Base-by-base conservation (phyloP, 2,797 vertebrate species). In the Ceyx erithaca region DNA sequence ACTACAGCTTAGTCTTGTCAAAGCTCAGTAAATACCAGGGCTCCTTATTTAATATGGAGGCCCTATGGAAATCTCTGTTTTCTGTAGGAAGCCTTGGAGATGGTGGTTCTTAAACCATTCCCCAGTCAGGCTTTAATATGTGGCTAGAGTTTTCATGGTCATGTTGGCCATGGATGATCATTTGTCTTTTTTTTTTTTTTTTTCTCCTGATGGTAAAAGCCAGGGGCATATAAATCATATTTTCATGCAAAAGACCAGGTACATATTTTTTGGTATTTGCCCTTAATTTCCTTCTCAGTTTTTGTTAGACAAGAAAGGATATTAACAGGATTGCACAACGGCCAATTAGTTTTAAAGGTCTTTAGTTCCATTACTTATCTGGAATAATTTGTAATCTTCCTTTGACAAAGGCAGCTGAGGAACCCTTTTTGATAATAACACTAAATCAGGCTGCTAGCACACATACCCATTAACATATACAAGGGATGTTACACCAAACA, bases 311-410 rank as follows among this genome's bases (percentile, higher is more conserved):
- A 89, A 87, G 92, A 84, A 94, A 80, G 62, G 66, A 41, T 91
- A 75, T 96, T 88, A 94, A 96, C n/a, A 4, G 95, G 75, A 95
- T 92, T 82, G 75, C 4, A 33, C 89, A 89, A 78, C 87, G 94
- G 89, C 87, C 71, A 93, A 87, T 96, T 97, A 91, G 79, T 68
- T 94, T 93, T 90, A 87, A 95, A 93, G 90, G 85, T 92, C 91
- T 95, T 96, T 95, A 91, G 84, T 93, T 92, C 86, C 91, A 93
- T 97, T 87, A 94, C 87, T 90, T 96, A 93, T 90, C 76, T 94
- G 88, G 69, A 95, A 95, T 96, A 94, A 95, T 96, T 93, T 84
- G 62, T 87, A 91, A 87, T 94, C 84, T 97, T 96, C 94, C 80
- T 92, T 72, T 90, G 93, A 95, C 87, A 95, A 93, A 96, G 93